Conservation (phyloP, 2,888 invertebrate species). For the Aquatica leii region DNA sequence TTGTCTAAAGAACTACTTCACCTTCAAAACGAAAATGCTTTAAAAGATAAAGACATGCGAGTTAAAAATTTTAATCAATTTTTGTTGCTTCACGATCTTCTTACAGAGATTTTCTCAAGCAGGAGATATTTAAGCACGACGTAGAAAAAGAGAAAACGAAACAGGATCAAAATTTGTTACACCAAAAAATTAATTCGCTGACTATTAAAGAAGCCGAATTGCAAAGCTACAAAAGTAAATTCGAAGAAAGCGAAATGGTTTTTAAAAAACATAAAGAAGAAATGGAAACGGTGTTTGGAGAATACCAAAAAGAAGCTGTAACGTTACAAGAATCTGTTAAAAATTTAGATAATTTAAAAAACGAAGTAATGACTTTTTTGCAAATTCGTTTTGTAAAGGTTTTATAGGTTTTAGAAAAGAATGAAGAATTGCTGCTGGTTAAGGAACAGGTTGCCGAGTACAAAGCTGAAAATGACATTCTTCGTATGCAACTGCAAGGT, state of each 20-base stretch:
- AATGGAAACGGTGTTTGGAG: background rate
- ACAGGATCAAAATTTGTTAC: slow-evolving; percentile 40
- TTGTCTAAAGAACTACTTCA: slow-evolving; percentile 45
- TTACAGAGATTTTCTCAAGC: slow-evolving; percentile 41
- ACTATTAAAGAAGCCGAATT: slow-evolving; percentile 1
- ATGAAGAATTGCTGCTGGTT: slow-evolving; percentile 44
- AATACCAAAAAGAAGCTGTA: slow-evolving; percentile 22
- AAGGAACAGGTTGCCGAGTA: slow-evolving; percentile 44
- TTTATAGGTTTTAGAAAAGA: slow-evolving; percentile 44
- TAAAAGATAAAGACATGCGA: slow-evolving; percentile 51
- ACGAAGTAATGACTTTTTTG: slow-evolving; percentile 11
- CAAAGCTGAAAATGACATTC: slow-evolving; percentile 47
- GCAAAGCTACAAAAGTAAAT: slow-evolving; percentile 14
- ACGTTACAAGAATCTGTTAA: slow-evolving; percentile 3
- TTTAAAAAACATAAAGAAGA: slow-evolving; percentile 9
- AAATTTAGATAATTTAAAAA: slow-evolving; percentile 16
- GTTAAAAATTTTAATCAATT: slow-evolving; percentile 8
- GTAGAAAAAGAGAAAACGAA: slow-evolving; percentile 43
- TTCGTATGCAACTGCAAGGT: slow-evolving; percentile 50
- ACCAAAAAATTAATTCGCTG: slow-evolving; percentile 40
- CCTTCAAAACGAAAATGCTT: slow-evolving; percentile 38
- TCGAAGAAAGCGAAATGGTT: background rate
- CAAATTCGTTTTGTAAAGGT: background rate
- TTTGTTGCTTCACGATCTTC: background rate
- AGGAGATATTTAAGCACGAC: slow-evolving; percentile 45